Evolutionary conservation across 1,140 invertebrate species (phyloP).

Genomic region (Papilio aristodemus): DNA sequence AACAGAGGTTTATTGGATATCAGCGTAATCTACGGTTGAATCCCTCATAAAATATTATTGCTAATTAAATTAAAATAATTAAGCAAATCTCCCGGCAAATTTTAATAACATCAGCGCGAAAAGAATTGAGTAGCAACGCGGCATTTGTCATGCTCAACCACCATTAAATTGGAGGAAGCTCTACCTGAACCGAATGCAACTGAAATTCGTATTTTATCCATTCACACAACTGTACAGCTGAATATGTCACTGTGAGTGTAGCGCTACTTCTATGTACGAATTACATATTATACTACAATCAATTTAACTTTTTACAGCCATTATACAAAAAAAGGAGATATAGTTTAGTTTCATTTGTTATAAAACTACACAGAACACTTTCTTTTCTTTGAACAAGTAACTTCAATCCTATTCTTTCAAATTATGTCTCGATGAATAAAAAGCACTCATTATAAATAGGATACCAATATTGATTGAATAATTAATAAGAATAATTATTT

Average conservation of each 20-base stretch:
- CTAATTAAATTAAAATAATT: constrained; percentile 35
- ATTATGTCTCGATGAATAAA: no score
- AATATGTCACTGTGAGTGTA: constrained; percentile 31
- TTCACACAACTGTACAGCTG: constrained; percentile 35
- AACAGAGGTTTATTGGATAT: constrained; percentile 28
- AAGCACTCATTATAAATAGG: no score
- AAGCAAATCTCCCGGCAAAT: constrained; percentile 28
- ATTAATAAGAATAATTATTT: no score
- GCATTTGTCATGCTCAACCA: constrained; percentile 72
- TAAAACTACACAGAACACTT: no score
- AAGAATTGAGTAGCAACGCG: constrained; percentile 51
- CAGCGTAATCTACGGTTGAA: constrained; percentile 22
- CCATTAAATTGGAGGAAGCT: constrained; percentile 77
- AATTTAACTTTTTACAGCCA: not conserved
- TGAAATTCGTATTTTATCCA: constrained; percentile 45
- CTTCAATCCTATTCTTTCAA: no score
- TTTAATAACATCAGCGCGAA: constrained; percentile 34
- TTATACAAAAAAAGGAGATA: no score
- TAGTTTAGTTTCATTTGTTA: no score
- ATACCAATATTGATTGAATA: no score
- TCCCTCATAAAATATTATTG: constrained; percentile 28
- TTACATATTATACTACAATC: constrained; percentile 18
- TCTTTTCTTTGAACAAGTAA: no score
- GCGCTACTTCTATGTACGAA: constrained; percentile 21
- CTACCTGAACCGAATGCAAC: constrained; percentile 67